A percentile compares a stretch with the other conserved stretches of the same genome.
These are phyloP conservation scores for Hyposoter dolosus DNA, from an alignment of 2,888 invertebrate genomes.

Conservation along the genomic window DNA sequence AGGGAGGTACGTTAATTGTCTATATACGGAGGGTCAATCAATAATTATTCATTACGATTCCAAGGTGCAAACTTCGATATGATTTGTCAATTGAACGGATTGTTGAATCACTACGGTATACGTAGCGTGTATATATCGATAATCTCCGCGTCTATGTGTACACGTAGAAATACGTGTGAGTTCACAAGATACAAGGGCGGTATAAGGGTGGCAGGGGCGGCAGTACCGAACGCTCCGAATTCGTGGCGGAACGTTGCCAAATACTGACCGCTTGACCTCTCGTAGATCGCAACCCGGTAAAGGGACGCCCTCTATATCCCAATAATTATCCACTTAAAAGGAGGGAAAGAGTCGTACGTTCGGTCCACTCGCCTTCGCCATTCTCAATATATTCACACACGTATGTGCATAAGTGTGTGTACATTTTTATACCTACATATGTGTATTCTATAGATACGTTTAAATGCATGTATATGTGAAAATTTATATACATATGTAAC, in stretches of 20 bases:
- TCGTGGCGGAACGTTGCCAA: constrained; percentile 73
- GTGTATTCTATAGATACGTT: constrained; percentile 2
- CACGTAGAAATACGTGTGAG: not conserved
- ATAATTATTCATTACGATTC: not conserved
- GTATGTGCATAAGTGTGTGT: not conserved
- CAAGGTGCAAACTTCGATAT: not conserved
- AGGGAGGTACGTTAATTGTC: too few species aligned
- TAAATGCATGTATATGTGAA: constrained; percentile 10
- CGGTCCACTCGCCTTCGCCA: constrained; percentile 36
- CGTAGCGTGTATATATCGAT: not conserved
- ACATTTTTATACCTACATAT: not conserved
- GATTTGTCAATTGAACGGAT: not conserved
- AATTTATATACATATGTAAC: constrained; percentile 7
- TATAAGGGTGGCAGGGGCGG: constrained; percentile 21
- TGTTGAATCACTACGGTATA: not conserved
- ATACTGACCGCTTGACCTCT: constrained; percentile 74
- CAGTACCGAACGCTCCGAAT: constrained; percentile 73
- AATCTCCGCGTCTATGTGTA: not conserved
- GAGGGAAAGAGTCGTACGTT: constrained; percentile 71
- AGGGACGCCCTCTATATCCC: constrained; percentile 68
- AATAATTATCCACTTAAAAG: constrained; percentile 82
- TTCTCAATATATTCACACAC: constrained; percentile 22
- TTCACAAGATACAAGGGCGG: not conserved
- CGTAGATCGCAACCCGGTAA: constrained; percentile 54
- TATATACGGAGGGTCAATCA: not conserved